Evolutionary conservation across 2,113 vertebrate genomes (phyloP), one percentile per base, ranked within the genome.

Genomic region (Herpailurus yagouaroundi): DNA sequence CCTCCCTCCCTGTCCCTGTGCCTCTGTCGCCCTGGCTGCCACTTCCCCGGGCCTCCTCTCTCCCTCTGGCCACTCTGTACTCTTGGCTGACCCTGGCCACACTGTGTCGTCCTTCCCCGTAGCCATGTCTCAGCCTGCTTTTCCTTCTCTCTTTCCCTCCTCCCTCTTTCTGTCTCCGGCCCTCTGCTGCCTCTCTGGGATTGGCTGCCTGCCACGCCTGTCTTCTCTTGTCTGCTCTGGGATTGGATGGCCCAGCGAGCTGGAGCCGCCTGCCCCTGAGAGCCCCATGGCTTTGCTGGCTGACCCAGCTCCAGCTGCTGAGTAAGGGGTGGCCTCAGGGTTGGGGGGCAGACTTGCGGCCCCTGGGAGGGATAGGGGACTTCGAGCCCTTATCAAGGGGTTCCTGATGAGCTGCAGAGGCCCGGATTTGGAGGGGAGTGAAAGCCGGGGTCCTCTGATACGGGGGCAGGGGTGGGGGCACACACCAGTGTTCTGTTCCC

Each of bases 161-260:
- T 80, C 27, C 55, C 27, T 93, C 99, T 98, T 91, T 98, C 82
- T 95, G 79, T 68, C 33, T 80, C n/a, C 18, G 45, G 93, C 96
- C 98, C 93, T 92, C 96, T 52, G 93, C 97, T 98, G 98, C 97
- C 96, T 97, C 93, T 98, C 96, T 98, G 98, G 98, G 97, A 98
- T 98, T 98, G 98, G 97, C 97, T 97, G 96, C 98, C 97, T 94
- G 89, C 97, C 98, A 98, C 98, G 98, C 98, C 97, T 98, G 99
- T 98, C 98, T 97, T 99, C 97, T 96, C 87, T 93, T 98, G 93
- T 97, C 97, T 98, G 96, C 94, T 98, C 97, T 99, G 99, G 98
- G 98, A 99, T 99, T 99, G 99, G 99, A 99, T 98, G 98, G 98
- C 99, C 98, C 99, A 99, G 99, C 98, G 99, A 99, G 98, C 99